Conservation (phyloP, 2,113 vertebrate species). For the Dolichallabes microphthalmus region DNA sequence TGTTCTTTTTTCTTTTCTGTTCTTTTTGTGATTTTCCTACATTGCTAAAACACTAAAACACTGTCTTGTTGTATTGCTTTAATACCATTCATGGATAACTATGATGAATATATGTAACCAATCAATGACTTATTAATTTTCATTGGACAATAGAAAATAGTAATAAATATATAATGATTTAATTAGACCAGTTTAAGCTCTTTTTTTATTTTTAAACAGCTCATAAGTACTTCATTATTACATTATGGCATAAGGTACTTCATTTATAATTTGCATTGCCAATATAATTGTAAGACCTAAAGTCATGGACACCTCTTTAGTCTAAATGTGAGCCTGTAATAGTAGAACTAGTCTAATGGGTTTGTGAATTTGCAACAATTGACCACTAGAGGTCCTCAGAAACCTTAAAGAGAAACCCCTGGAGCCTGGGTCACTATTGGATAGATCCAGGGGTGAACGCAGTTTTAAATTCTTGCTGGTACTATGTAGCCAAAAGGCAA, state of each 20-base stretch:
- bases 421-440: background rate
- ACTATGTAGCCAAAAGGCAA: too few species aligned
- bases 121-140: background rate
- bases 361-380: background rate
- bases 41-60: background rate
- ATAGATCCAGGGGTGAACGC: background rate
- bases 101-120: background rate
- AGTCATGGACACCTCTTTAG: background rate
- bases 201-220: background rate
- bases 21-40: background rate
- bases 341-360: background rate
- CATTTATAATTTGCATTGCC: background rate
- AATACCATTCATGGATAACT: background rate
- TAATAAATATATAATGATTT: too few species aligned
- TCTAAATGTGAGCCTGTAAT: background rate
- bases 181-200: background rate
- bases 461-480: too few species aligned
- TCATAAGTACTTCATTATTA: too few species aligned
- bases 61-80: background rate
- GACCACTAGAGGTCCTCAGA: slow-evolving; percentile 2
- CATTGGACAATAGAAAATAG: background rate
- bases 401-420: background rate
- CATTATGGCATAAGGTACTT: too few species aligned
- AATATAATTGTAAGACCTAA: background rate
- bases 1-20: background rate